Evolutionary conservation across 2,113 vertebrate species (phyloP), one percentile per base, ranked within the genome.

Genomic region (Gorsachius goisagi): DNA sequence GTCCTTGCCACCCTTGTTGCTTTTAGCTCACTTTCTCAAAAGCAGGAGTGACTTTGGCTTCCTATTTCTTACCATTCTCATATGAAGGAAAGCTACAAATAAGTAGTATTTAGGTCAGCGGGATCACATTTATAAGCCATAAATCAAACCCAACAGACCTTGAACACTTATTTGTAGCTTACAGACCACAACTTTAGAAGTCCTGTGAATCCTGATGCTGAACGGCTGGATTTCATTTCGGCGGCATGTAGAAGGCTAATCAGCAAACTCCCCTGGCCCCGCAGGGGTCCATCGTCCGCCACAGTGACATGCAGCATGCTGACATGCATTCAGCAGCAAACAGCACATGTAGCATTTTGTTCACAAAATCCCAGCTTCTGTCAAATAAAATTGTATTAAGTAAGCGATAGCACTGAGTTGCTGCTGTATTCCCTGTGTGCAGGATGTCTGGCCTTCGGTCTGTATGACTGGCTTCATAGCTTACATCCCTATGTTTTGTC

Each of bases 111-210:
- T 80, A 80, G 58, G 52, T 81, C 81, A 86, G 66, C 74, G 87
- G 44, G 59, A 89, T 85, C 67, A 63, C 19, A 37, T 85, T 90
- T 83, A 62, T 72, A 90, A 90, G 68, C 55, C 41, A 90, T 85
- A 90, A 92, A 95, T 94, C 83, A 96, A 93, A 87, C 58, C 55
- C 78, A 85, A 53, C 53, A 73, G 88, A 85, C 44, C 52, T 53
- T 53, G 64, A 88, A 89, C 28, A 30, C 37, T 83, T 85, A 64
- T 30, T 93, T 82, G 63, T 66, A 71, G 28, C 45, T 85, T 49
- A 47, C 15, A 88, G 58, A 58, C 58, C 33, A 32, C 24, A 62
- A 35, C 74, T 85, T 85, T 37, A 53, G 64, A 45, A 0, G 2
- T 72, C 53, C 41, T 49, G 30, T 47, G 76, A 44, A 77, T 88